These are phyloP conservation scores for Burhinus bistriatus DNA, from an alignment of 2,113 vertebrate species.

Conservation along the genomic window DNA sequence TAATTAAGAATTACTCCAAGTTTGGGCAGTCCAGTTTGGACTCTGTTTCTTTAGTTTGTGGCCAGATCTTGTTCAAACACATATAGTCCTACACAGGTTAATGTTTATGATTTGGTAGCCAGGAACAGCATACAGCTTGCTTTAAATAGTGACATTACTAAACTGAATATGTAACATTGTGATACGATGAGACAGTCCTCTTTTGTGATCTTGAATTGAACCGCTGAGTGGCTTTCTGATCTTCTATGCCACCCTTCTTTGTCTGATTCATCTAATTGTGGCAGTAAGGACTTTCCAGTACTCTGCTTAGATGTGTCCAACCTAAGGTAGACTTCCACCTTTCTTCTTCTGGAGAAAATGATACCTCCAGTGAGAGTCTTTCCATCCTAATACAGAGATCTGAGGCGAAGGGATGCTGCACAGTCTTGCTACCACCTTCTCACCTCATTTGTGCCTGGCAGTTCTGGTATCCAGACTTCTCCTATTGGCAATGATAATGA, in stretches of 20 bases:
- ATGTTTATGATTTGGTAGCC: not conserved
- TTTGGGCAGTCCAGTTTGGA: not conserved
- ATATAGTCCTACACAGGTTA: not conserved
- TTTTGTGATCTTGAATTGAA: not conserved
- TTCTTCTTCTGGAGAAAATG: not conserved
- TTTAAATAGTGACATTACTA: not conserved
- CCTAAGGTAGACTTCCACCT: not conserved
- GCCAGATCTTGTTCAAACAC: not conserved
- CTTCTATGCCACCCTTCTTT: not conserved
- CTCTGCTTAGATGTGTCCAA: not conserved
- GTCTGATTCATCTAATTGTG: not conserved
- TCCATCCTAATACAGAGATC: not conserved
- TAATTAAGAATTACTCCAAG: not conserved
- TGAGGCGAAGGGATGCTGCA: not conserved
- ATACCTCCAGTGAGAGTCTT: not conserved
- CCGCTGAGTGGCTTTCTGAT: not conserved
- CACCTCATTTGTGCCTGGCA: not conserved
- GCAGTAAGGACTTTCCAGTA: not conserved
- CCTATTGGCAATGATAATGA: not conserved
- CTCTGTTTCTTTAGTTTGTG: not conserved
- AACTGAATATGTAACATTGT: not conserved
- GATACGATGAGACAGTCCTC: not conserved
- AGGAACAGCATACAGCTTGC: not conserved
- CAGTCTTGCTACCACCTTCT: not conserved
- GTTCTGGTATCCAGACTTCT: not conserved